A percentile compares a stretch with the other conserved stretches of the same genome.
These are phyloP conservation scores for Augochlorella aurata DNA, from an alignment of 2,888 invertebrate species.

Conservation along the genomic window DNA sequence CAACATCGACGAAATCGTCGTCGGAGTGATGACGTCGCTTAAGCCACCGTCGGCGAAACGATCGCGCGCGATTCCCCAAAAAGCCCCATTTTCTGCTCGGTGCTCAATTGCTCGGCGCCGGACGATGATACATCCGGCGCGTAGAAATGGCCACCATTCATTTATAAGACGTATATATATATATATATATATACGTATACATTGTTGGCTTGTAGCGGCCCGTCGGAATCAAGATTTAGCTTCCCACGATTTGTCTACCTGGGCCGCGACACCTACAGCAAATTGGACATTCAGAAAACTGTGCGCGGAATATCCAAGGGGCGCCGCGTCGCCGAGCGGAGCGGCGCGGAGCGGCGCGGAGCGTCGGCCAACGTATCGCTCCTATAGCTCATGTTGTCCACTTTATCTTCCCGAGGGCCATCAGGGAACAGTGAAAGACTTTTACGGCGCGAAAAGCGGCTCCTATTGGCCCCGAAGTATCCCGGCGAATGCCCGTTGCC, in stretches of 20 bases:
- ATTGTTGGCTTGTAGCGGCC: background rate
- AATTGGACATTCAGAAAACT: conserved; percentile 15
- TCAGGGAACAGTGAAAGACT: conserved; percentile 14
- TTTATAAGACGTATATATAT: background rate
- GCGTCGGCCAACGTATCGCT: background rate
- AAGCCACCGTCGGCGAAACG: too few species aligned
- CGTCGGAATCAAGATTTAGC: conserved; percentile 8
- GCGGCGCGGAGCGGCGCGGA: background rate
- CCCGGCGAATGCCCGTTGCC: background rate
- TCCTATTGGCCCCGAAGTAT: conserved; percentile 2
- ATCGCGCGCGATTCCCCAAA: too few species aligned
- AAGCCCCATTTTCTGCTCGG: too few species aligned
- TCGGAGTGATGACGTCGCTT: too few species aligned
- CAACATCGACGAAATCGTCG: too few species aligned
- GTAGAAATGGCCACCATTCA: conserved; percentile 3
- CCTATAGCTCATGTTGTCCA: conserved; percentile 11
- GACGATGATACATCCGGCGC: background rate
- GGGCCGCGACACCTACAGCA: conserved; percentile 5
- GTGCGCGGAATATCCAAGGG: background rate
- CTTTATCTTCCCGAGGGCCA: background rate
- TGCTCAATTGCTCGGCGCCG: background rate
- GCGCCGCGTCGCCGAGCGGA: background rate
- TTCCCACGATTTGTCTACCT: conserved; percentile 9
- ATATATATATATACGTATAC: background rate
- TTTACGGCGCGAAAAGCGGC: conserved; percentile 17